Conservation (phyloP, 2,113 vertebrate genomes). For the Girardinichthys multiradiatus region DNA sequence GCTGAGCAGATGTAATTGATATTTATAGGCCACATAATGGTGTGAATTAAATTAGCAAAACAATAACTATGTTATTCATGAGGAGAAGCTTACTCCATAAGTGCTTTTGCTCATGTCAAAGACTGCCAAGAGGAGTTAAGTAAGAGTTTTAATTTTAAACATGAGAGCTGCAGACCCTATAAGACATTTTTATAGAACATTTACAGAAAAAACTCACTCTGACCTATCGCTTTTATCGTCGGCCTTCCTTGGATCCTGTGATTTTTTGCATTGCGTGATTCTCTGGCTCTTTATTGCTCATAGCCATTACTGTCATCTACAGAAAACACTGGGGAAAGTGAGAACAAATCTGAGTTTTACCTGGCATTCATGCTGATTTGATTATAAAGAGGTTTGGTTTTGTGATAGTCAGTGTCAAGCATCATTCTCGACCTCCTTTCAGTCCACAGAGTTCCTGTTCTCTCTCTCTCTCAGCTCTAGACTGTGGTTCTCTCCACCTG, state of each 20-base stretch:
- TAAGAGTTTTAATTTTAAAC: constrained; percentile 1
- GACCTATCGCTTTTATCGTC: not conserved
- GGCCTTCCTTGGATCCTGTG: not conserved
- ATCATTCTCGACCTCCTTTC: constrained; percentile 49
- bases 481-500: constrained; percentile 37
- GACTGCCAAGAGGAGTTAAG: not conserved
- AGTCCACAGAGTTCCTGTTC: constrained; percentile 39
- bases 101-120: not conserved
- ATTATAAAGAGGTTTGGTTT: constrained; percentile 73
- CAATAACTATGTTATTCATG: constrained; percentile 63
- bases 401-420: constrained; percentile 72
- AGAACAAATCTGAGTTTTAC: constrained; percentile 15
- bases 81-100: constrained; percentile 2
- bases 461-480: constrained; percentile 21
- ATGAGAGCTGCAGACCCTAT: not conserved
- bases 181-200: not conserved
- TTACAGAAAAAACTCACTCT: not conserved
- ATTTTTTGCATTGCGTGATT: not conserved
- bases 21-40: constrained; percentile 56
- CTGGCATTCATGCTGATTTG: constrained; percentile 19
- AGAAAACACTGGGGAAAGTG: not conserved
- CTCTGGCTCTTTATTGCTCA: not conserved
- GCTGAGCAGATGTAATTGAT: constrained; percentile 56
- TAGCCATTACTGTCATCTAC: not conserved
- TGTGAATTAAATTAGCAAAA: constrained; percentile 75